Conservation (phyloP, 2,888 invertebrate genomes). For the Druceiella hillmani region DNA sequence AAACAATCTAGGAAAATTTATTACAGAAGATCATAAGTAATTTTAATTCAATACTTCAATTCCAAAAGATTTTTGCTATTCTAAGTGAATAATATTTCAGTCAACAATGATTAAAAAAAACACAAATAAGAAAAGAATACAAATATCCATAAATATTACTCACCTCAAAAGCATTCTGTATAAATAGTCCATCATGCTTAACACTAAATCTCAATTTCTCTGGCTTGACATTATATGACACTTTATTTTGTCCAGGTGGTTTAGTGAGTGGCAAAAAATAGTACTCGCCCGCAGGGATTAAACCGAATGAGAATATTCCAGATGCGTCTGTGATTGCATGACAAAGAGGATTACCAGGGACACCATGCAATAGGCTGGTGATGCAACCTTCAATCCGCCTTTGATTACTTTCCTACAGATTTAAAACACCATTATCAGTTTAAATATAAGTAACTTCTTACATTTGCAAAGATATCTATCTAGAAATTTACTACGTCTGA, state of each 20-base stretch:
- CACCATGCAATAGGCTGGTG: slow-evolving; percentile 51
- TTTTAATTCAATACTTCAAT: no score
- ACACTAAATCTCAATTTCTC: slow-evolving; percentile 64
- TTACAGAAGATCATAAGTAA: no score
- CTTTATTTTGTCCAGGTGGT: slow-evolving; percentile 48
- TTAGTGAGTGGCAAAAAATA: slow-evolving; percentile 56
- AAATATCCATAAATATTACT: slow-evolving; percentile 20
- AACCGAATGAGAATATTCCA: slow-evolving; percentile 74
- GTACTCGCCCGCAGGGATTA: slow-evolving; percentile 79
- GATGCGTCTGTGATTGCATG: slow-evolving; percentile 62
- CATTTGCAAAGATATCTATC: no score
- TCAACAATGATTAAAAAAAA: no score
- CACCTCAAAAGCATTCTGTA: slow-evolving; percentile 67
- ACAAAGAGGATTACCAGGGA: slow-evolving; percentile 63
- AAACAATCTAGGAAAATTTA: no score
- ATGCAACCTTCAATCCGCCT: slow-evolving; percentile 54
- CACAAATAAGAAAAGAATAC: slow-evolving; percentile 5
- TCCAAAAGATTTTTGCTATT: no score
- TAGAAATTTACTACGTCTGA: no score
- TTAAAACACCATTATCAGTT: slow-evolving; percentile 6
- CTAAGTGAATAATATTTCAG: no score
- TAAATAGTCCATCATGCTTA: slow-evolving; percentile 57
- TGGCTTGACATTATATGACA: slow-evolving; percentile 77
- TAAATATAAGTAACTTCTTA: no score
- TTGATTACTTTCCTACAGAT: not conserved